Evolutionary conservation across 2,113 vertebrate genomes (phyloP).

Genomic region (Tauraco erythrolophus): DNA sequence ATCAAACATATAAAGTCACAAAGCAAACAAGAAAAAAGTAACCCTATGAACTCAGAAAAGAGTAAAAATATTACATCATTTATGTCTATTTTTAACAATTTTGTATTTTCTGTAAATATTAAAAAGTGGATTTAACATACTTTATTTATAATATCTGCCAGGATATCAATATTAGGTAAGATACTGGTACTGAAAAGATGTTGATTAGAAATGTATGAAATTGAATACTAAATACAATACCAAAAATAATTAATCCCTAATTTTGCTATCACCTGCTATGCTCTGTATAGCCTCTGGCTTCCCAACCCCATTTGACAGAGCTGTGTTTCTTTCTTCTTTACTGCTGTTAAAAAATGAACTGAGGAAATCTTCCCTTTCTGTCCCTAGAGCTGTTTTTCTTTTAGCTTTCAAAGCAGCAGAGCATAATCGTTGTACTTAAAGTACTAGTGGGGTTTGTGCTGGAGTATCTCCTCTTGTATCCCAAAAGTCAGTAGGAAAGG

Average conservation of each 20-base stretch:
- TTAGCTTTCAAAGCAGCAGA: background rate
- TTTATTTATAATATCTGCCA: background rate
- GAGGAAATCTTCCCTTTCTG: background rate
- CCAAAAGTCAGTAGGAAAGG: background rate
- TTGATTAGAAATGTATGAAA: conserved; percentile 13
- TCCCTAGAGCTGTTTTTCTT: background rate
- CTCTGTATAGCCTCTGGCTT: background rate
- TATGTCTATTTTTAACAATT: background rate
- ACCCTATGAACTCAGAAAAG: background rate
- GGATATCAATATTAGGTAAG: background rate
- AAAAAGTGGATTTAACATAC: background rate
- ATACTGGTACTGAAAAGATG: background rate
- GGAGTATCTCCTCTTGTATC: background rate
- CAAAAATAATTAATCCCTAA: background rate
- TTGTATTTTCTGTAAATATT: background rate
- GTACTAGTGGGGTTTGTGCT: background rate
- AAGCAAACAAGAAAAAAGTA: background rate
- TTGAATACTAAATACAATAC: background rate
- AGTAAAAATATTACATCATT: background rate
- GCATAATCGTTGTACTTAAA: background rate
- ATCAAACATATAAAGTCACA: background rate
- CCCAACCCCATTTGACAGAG: background rate
- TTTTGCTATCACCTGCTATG: background rate
- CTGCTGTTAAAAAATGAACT: background rate
- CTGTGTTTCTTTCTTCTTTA: background rate